Evolutionary conservation across 2,113 vertebrate species (phyloP), one percentile per base, ranked within the genome.

Genomic region (Calonectris borealis): DNA sequence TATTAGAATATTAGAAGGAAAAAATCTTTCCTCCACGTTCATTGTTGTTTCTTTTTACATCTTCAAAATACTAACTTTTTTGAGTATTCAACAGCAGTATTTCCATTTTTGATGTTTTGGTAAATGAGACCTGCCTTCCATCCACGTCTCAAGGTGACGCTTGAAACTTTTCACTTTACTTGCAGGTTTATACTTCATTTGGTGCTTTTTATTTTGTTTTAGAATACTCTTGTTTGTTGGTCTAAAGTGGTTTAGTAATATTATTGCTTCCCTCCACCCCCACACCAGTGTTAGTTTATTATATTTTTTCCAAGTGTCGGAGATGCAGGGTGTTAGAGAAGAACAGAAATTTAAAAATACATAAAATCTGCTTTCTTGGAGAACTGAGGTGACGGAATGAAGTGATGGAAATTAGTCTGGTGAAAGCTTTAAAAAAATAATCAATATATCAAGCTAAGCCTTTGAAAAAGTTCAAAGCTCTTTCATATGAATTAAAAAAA

Each of bases 401-500:
- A 72, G 42, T 58, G 51, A 60, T 68, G 7, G 48, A 83, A 91
- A 72, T 82, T n/a, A 40, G 27, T 80, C 42, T 57, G 85, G 52
- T 90, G 68, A 93, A 95, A 93, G 58, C 55, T 91, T 70, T 83
- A 32, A 83, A 71, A 77, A 86, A 91, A 57, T 36, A 85, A 93
- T 90, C 78, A 72, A 11, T 94, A 34, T 81, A 75, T 90, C 93
- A 93, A 86, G 69, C 71, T 86, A 87, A 90, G 58, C 81, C 48
- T 93, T 87, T 83, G 51, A 95, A 83, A 83, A 58, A 44, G 21
- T 93, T 97, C 91, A 96, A 79, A 97, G 64, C 69, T 88, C 46
- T 86, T 95, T 93, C 66, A 62, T 78, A 49, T 31, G n/a, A 36
- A 66, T 32, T 17, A 49, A 32, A 29, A 32, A 18, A 34, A 70